These are phyloP conservation scores for Pseudolaguvia tuberculata DNA, from an alignment of 2,113 vertebrate species.

Conservation along the genomic window DNA sequence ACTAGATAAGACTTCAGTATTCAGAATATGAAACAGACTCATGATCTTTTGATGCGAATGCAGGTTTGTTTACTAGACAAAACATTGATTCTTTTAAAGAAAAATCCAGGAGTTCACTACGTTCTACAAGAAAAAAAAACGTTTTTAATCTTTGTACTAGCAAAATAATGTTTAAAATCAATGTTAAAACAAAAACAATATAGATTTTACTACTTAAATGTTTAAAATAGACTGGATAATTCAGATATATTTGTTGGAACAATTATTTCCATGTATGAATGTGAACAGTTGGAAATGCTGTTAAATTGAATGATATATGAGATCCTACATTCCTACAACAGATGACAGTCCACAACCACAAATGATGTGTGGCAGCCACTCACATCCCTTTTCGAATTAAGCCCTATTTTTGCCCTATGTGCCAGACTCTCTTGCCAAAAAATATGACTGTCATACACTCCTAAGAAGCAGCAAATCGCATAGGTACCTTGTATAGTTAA, in stretches of 20 bases:
- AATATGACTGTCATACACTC: slow-evolving; percentile 4
- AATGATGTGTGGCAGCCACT: slow-evolving; percentile 1
- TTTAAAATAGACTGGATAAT: not conserved
- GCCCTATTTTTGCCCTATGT: not conserved
- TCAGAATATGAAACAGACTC: not conserved
- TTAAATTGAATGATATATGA: slow-evolving; percentile 4
- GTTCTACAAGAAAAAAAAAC: no score
- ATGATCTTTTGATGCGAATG: not conserved
- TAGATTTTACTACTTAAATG: not conserved
- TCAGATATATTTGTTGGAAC: no score
- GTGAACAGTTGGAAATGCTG: not conserved
- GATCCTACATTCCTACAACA: not conserved
- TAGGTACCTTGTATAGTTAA: not conserved
- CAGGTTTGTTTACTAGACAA: not conserved
- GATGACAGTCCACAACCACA: slow-evolving; percentile 13
- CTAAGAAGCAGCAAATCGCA: not conserved
- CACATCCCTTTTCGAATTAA: slow-evolving; percentile 5
- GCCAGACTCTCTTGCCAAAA: not conserved
- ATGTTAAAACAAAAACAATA: not conserved
- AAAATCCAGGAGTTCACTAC: not conserved
- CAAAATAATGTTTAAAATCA: not conserved
- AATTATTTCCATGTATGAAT: not conserved
- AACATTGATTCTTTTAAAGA: not conserved
- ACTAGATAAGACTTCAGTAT: not conserved
- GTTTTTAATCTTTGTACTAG: no score